Base-by-base conservation (phyloP, 37 sponge, comb jelly and placozoan genomes). In the Ianthella basta region DNA sequence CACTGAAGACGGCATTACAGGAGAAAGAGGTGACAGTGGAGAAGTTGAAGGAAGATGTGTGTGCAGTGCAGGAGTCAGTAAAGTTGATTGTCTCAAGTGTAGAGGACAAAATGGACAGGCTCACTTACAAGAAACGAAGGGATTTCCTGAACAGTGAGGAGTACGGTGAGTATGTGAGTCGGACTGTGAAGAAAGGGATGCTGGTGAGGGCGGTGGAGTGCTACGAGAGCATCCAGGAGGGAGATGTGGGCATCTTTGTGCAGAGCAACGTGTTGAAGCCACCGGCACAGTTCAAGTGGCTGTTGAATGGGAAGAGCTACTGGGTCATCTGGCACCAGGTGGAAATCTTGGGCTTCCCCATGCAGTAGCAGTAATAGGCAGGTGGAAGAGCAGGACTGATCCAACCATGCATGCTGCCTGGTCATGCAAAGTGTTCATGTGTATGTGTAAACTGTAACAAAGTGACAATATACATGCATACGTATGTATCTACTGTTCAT, bases 241-340 rank as follows among this genome's bases (percentile, higher is more conserved):
- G 78, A n/a, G 78, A 75, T 14, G 25, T 75, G 16, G 78, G 78
- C 40, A 24, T 75, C 23, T 75, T 75, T 44, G n/a, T 75, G 78
- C 78, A 75, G 78, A 25, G 25, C 44, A 75, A 75, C 40, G 21
- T 44, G 20, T 44, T 75, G 37, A 75, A 75, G 37, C 78, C 78
- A 39, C 78, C 78, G 15, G 78, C 78, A 6, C 78, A 75, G 37
- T 30, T 75, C 38, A 75, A 75, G 78, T 75, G 78, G 78, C 40
- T 75, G 53, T 14, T 75, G 15, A 40, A 75, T 14, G 78, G 78
- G n/a, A 32, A 75, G n/a, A 32, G 53, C 23, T 75, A 75, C 53
- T 75, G 78, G 78, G 54, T 75, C 14, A 39, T 75, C 78, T 75
- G 78, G 78, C 54, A 75, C 54, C 54, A 50, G 21, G 32, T 75